Base-by-base conservation (phyloP, 2,888 invertebrate genomes). In the Caenorhabditis sp. region DNA sequence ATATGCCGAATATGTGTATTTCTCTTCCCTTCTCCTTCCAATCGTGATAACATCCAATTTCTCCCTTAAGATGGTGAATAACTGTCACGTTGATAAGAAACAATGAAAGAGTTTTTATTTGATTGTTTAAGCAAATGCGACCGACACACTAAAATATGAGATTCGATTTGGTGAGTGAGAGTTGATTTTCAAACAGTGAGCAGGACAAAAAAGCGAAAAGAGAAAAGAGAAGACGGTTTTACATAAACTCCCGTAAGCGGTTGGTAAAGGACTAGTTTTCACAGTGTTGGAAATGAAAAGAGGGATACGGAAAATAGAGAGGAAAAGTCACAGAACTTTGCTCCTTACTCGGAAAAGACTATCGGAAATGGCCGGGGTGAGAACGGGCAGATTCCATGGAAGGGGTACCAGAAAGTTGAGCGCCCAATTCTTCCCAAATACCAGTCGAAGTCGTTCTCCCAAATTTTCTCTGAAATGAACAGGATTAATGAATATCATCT, bases 361-460 rank as follows among this genome's bases (percentile, higher is more conserved):
- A 72, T 87, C 86, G 1, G 88, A 85, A n/a, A 88, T 88, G 41
- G 87, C 86, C 0, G 85, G 88, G 7, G 88, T 88, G 14, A 88
- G 63, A 10, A 84, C 38, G 0, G 86, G 87, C 41, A 86, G 41
- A 41, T 85, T 84, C 88, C 87, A 87, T 47, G 85, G 70, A 58
- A 79, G 66, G 12, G 91, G 91, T n/a, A 92, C 49, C 19, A 91
- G 12, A 68, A 91, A 91, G 81, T 92, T 90, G 54, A 90, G 70
- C 22, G 73, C 76, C 91, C 91, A 91, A 22, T 89, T 83, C 8
- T 79, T 80, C 0, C 91, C 91, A 58, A 91, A 91, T 7, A 91
- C 90, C n/a, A 92, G 84, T n/a, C 88, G 89, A 56, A 91, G 64
- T 5, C 91, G 86, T 82, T 91, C 91, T 12, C 79, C 83, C 28